Base-by-base conservation (phyloP, 2,113 vertebrate species). In the Pavo muticus region DNA sequence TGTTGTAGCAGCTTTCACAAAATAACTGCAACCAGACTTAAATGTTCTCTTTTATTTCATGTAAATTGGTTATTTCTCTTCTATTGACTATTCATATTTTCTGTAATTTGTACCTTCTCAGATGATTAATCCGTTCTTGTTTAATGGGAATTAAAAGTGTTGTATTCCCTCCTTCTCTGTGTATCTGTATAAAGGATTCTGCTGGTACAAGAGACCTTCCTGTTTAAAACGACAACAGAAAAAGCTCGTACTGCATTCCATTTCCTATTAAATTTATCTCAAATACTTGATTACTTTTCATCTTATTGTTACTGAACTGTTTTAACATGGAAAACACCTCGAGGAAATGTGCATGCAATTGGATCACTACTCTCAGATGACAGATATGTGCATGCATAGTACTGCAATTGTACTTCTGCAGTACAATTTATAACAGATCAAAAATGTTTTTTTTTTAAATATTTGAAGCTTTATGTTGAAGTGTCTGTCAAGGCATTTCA, bases 1-100 rank as follows among this genome's bases (percentile, higher is more conserved):
- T 10, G 99, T 99, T 42, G 98, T 99, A 93, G 98, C 99, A 1
- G 99, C 99, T 29, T 99, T 99, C 96, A 99, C 98, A 92, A 99
- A 99, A 96, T 99, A 98, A 98, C 95, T 83, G 40, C 61, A 16
- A 91, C 93, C 88, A 40, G 93, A 97, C 65, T 72, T 93, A 92
- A 95, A 74, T 19, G 42, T 94, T 96, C 64, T 93, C 67, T 93
- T 42, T 67, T 90, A 84, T 96, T 91, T 95, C 91, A 50, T 91
- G 95, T 94, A 85, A 97, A 94, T 95, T 96, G 85, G 84, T 96
- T 87, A 91, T 95, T 97, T 97, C 80, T 96, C 96, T 97, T 96
- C 95, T 96, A 50, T 59, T 89, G 95, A 96, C 94, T 93, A 81
- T 97, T 96, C 97, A 96, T 96, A 89, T 96, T 97, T 96, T 96